Percentiles rank a stretch among this genome's conserved stretches.
Evolutionary conservation across 2,113 vertebrate species (phyloP).

Genomic region (Eulemur rufifrons): DNA sequence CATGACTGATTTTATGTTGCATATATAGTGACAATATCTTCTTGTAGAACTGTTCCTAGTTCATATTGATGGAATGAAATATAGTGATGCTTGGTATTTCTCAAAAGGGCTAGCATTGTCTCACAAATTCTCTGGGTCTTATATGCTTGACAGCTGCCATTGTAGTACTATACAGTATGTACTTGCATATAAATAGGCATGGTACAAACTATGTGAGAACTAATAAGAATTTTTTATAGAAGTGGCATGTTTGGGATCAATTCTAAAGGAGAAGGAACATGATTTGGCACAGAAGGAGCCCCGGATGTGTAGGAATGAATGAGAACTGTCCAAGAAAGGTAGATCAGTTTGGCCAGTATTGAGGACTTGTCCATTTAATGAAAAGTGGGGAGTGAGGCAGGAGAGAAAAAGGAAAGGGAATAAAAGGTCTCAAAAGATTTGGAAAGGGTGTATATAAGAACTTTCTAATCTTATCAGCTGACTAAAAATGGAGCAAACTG

Average conservation of each 20-base stretch:
- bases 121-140: background rate
- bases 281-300: background rate
- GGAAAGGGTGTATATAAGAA: background rate
- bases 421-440: background rate
- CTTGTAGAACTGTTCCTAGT: background rate
- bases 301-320: background rate
- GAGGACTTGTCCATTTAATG: background rate
- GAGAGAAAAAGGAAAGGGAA: background rate
- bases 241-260: background rate
- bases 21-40: background rate
- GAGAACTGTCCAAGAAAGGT: background rate
- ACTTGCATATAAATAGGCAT: background rate
- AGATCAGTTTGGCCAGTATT: background rate
- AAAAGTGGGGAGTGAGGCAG: background rate
- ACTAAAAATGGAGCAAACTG: background rate
- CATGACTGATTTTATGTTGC: background rate
- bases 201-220: background rate
- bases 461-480: background rate
- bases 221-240: background rate
- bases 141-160: background rate
- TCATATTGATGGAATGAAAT: background rate
- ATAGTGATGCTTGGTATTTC: background rate
- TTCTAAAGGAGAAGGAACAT: background rate
- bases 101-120: background rate
- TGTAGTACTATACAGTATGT: background rate